phyloP scores from a whole-genome alignment of 2,797 vertebrate genomes.

The Pangasius djambal region DNA sequence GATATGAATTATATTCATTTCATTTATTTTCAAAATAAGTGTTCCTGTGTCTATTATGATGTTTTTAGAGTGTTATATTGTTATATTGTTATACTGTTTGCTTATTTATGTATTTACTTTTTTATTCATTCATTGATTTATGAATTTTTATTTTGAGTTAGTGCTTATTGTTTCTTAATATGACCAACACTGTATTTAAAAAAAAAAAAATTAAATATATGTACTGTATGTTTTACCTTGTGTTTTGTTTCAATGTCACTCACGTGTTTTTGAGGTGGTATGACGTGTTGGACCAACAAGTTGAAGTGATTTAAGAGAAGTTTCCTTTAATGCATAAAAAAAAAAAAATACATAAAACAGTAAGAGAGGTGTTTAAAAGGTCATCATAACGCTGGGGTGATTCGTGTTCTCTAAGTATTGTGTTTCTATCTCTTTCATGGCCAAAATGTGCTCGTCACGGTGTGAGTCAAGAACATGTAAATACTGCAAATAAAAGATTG shows the following conservation, averaged over 20 bases:
- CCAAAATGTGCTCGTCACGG: constrained; percentile 54
- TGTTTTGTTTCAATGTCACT: constrained; percentile 4
- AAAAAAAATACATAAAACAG: not conserved
- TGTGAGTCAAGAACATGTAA: constrained; percentile 69
- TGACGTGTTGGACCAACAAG: constrained; percentile 3
- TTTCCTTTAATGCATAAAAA: not conserved
- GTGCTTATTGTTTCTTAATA: not conserved
- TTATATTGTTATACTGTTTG: not conserved
- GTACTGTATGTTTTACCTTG: constrained; percentile 16
- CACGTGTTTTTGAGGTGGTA: not conserved
- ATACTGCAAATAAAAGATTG: constrained; percentile 70
- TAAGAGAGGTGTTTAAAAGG: constrained; percentile 9
- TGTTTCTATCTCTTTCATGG: constrained; percentile 61
- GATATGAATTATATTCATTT: not conserved
- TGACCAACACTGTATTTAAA: not conserved
- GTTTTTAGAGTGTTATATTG: not conserved
- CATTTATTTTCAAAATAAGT: not conserved
- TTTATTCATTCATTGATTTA: not conserved
- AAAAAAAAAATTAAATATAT: constrained; percentile 53
- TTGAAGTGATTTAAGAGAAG: not conserved
- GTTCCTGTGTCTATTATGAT: not conserved
- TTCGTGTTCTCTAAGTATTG: constrained; percentile 64
- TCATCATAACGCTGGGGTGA: constrained; percentile 57
- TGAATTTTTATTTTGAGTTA: not conserved
- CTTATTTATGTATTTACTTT: not conserved